Percentiles rank a stretch among this genome's conserved stretches.
phyloP scores from a whole-genome alignment of 2,888 invertebrate species.

The Fragum whitleyi region DNA sequence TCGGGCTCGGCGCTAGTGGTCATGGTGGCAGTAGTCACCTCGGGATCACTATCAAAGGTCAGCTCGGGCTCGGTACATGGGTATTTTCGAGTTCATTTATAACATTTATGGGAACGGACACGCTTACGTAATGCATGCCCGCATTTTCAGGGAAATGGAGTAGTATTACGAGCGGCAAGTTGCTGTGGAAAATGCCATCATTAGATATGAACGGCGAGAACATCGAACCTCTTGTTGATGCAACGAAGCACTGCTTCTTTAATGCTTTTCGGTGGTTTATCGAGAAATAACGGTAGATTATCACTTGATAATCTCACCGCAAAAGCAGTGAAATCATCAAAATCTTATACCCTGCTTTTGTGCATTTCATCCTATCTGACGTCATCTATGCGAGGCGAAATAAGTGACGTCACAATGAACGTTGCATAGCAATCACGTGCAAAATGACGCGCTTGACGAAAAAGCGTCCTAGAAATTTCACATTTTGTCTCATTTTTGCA shows the following conservation, averaged over 20 bases:
- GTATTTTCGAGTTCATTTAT: neutral
- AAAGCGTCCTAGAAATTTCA: too few relatives aligned
- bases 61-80: neutral
- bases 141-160: conserved; percentile 32
- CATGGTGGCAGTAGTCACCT: neutral
- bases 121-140: conserved; percentile 35
- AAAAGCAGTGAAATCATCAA: too few relatives aligned
- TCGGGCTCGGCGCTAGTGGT: neutral
- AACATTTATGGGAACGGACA: neutral
- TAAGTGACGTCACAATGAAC: too few relatives aligned
- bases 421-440: too few relatives aligned
- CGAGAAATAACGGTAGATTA: too few relatives aligned
- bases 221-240: conserved; percentile 21
- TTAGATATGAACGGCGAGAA: conserved; percentile 33
- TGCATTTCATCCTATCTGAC: too few relatives aligned
- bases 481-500: too few relatives aligned
- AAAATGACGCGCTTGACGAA: too few relatives aligned
- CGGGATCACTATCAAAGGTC: neutral
- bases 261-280: too few relatives aligned
- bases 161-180: conserved; percentile 19
- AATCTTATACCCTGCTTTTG: too few relatives aligned
- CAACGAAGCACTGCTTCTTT: conserved; percentile 35
- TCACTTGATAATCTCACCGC: too few relatives aligned
- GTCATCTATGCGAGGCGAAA: too few relatives aligned
- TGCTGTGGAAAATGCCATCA: conserved; percentile 27